Conservation (phyloP, 2,113 vertebrate species). For the Notothenia coriiceps region DNA sequence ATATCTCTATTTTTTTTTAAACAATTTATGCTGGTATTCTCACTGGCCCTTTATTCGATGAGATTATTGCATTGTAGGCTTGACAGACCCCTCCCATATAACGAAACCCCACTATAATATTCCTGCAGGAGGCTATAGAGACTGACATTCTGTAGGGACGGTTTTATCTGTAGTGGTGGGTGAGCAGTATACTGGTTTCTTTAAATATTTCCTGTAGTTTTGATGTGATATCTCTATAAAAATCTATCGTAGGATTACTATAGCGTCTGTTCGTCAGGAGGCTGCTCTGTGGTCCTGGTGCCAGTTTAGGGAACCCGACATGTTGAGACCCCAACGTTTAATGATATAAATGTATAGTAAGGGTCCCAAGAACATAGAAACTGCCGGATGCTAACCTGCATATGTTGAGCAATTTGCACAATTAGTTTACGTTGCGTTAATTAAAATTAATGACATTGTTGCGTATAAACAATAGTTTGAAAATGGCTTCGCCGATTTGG, state of each 20-base stretch:
- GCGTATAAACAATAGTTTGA: too few relatives aligned
- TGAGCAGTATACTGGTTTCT: slow-evolving; percentile 33
- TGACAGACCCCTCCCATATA: slow-evolving; percentile 72
- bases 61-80: slow-evolving; percentile 95
- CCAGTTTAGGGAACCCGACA: too few relatives aligned
- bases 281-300: slow-evolving; percentile 33
- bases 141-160: slow-evolving; percentile 50
- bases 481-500: too few relatives aligned
- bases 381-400: too few relatives aligned
- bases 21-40: slow-evolving; percentile 97
- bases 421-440: too few relatives aligned
- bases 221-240: slow-evolving; percentile 71
- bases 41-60: slow-evolving; percentile 94
- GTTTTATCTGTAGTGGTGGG: slow-evolving; percentile 39
- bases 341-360: too few relatives aligned
- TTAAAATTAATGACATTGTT: too few relatives aligned
- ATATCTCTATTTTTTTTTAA: slow-evolving; percentile 85
- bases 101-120: slow-evolving; percentile 79
- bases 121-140: slow-evolving; percentile 66
- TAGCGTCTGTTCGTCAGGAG: slow-evolving; percentile 75
- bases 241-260: slow-evolving; percentile 77
- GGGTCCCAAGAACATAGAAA: too few relatives aligned
- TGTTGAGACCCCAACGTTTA: too few relatives aligned
- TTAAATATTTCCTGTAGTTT: neutral
- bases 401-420: too few relatives aligned